Base-by-base conservation (phyloP, 2,113 vertebrate species). In the Calidris pugnax region DNA sequence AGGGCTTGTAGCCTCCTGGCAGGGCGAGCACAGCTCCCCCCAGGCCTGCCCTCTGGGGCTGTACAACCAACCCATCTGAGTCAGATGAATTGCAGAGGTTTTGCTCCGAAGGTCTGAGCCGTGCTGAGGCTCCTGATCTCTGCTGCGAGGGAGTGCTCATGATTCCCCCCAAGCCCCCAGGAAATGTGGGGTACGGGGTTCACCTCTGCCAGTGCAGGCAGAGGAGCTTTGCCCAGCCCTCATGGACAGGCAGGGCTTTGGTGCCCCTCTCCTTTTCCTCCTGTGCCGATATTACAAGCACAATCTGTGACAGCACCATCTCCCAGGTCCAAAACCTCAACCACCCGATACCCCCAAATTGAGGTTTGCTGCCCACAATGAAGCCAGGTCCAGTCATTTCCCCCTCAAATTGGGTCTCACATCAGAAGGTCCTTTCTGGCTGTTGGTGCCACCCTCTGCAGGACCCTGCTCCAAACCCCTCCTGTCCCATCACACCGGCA, bases 181-280 rank as follows among this genome's bases (percentile, higher is more conserved):
- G 33, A 33, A 63, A 35, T 0, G 5, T 3, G 26, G 51, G 56
- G 17, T 9, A 19, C 0, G 3, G 67, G 45, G 30, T 10, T 66
- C 64, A 15, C 33, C 71, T 41, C 59, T 82, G 64, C 57, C 41
- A 35, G 50, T 45, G 35, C 53, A 8, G 51, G 24, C 59, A 60
- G 30, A 13, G 57, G 50, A 47, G 10, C 37, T 62, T 39, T 67
- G 43, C 51, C 7, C 3, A 30, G 1, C 26, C 30, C 47, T 6
- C 8, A 4, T 15, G 50, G 35, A 12, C 43, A 41, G 32, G 32
- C 37, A 39, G 11, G 43, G 21, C 10, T 15, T 24, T 1, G 1
- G 37, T 26, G 67, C 30, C 87, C 14, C 76, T 41, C 35, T 73
- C 48, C 32, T 7, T 28, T 51, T 43, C 66, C 16, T 45, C 18